Conservation (phyloP, 2,113 vertebrate species). For the Girardinichthys multiradiatus region DNA sequence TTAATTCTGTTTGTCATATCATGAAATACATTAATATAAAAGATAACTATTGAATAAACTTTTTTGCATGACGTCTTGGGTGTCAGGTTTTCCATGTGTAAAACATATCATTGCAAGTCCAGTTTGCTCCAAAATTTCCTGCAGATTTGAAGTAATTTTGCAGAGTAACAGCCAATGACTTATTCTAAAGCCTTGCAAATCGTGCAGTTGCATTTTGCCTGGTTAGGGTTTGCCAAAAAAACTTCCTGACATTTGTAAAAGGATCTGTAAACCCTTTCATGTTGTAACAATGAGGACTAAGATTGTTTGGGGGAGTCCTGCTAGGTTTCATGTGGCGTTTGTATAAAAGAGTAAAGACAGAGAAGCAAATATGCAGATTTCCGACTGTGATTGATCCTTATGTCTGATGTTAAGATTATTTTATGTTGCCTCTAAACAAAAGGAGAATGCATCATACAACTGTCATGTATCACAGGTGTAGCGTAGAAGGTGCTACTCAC, state of each 20-base stretch:
- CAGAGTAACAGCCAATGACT: not conserved
- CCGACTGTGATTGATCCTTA: not conserved
- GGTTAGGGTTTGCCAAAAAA: not conserved
- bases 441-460: not conserved
- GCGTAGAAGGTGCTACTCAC: too few species aligned
- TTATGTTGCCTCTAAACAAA: not conserved
- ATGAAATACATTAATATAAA: not conserved
- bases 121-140: not conserved
- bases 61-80: not conserved
- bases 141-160: not conserved
- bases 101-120: not conserved
- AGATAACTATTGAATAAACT: not conserved
- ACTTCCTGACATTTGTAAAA: not conserved
- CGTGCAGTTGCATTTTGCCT: not conserved
- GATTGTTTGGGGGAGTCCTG: too few species aligned
- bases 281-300: too few species aligned
- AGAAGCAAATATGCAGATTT: not conserved
- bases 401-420: not conserved
- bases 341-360: not conserved
- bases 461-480: not conserved
- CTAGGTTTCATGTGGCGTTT: not conserved
- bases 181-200: not conserved
- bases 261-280: not conserved
- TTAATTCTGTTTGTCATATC: constrained; percentile 8
- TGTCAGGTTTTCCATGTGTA: not conserved